Conservation (phyloP, 2,113 vertebrate species). For the Toxotes chatareus region DNA sequence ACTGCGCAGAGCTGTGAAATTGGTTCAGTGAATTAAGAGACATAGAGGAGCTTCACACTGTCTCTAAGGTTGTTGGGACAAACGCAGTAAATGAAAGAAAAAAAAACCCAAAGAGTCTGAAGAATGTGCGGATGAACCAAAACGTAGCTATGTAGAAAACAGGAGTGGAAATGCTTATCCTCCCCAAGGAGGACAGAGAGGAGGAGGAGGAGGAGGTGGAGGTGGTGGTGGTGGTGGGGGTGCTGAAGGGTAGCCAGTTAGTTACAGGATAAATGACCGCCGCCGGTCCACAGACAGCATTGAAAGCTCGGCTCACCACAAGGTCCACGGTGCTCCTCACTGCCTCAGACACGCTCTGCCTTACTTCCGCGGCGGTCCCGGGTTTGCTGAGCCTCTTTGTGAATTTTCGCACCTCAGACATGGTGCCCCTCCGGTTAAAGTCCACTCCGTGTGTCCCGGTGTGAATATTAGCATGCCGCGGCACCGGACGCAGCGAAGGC, state of each 20-base stretch:
- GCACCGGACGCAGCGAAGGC: constrained; percentile 16
- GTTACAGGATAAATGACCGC: constrained; percentile 39
- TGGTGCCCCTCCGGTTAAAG: constrained; percentile 49
- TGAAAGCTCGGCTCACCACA: constrained; percentile 84
- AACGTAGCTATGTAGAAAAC: neutral
- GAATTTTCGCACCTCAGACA: constrained; percentile 92
- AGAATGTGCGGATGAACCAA: accelerated
- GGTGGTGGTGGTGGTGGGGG: too few relatives aligned
- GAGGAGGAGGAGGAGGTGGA: too few relatives aligned
- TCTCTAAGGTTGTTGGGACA: neutral
- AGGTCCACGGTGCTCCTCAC: constrained; percentile 86
- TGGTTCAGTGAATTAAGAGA: neutral
- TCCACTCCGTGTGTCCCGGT: constrained; percentile 35
- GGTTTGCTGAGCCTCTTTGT: constrained; percentile 93
- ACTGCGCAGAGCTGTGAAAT: neutral
- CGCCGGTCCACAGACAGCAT: neutral
- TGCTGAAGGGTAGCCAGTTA: too few relatives aligned
- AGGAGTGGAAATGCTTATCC: neutral
- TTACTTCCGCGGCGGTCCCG: constrained; percentile 91
- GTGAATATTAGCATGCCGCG: constrained; percentile 66
- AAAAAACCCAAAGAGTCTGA: neutral
- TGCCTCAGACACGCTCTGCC: constrained; percentile 92
- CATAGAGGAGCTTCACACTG: neutral
- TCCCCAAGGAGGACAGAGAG: accelerated
- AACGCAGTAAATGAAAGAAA: neutral